Evolutionary conservation across 2,888 invertebrate species (phyloP).

Genomic region (Pammene aurita): DNA sequence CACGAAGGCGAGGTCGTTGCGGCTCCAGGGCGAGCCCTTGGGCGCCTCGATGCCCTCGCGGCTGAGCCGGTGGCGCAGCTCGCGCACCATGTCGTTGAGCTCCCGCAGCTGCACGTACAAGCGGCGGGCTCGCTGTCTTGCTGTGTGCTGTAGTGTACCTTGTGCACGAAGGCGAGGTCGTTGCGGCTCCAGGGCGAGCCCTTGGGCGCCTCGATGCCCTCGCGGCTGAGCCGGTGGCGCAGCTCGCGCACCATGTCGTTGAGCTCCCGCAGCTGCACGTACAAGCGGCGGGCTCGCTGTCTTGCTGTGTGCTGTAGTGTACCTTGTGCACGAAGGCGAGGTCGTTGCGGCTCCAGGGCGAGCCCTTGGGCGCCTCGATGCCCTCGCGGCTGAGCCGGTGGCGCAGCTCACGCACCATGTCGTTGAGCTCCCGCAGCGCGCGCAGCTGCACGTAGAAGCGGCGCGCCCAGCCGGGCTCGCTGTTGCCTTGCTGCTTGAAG

Average conservation of each 20-base stretch:
- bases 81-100: constrained; percentile 72
- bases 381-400: constrained; percentile 83
- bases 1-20: no score
- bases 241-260: constrained; percentile 21
- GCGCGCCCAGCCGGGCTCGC: constrained; percentile 86
- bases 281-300: no score
- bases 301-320: not conserved
- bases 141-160: no score
- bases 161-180: no score
- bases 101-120: no score
- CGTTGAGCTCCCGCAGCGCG: constrained; percentile 88
- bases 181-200: no score
- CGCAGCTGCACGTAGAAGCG: constrained; percentile 87
- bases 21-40: no score
- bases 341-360: constrained; percentile 69
- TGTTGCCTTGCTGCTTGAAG: constrained; percentile 72
- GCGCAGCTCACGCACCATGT: constrained; percentile 88
- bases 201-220: constrained; percentile 38
- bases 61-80: constrained; percentile 85
- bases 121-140: no score
- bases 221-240: no score
- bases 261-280: no score
- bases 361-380: constrained; percentile 79
- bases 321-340: constrained; percentile 69
- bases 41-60: no score